phyloP scores from a whole-genome alignment of 2,113 vertebrate genomes.

The Antidorcas marsupialis region DNA sequence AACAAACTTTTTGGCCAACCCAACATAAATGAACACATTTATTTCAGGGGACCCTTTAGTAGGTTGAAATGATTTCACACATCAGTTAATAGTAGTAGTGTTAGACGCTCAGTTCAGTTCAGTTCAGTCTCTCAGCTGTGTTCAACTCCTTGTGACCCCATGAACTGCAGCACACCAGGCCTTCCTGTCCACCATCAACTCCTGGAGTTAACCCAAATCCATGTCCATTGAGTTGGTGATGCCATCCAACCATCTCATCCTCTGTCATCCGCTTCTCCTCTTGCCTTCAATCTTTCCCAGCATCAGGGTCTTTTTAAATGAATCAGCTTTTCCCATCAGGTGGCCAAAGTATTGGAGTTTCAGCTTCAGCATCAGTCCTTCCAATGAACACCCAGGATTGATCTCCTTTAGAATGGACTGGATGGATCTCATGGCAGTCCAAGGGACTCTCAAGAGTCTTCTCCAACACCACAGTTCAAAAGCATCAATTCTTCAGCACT shows the following conservation, averaged over 20 bases:
- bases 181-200: neutral
- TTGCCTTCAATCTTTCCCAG: neutral
- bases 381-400: neutral
- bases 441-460: neutral
- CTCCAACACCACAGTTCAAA: neutral
- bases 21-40: neutral
- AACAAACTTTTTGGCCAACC: neutral
- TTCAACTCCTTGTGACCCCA: neutral
- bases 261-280: neutral
- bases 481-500: fast-evolving
- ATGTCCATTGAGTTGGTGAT: neutral
- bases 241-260: neutral
- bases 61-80: neutral
- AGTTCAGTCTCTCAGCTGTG: neutral
- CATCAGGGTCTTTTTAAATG: neutral
- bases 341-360: neutral
- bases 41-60: neutral
- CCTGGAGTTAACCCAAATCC: neutral
- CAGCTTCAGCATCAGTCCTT: neutral
- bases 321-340: neutral
- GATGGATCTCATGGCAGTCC: neutral
- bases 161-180: neutral
- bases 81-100: neutral
- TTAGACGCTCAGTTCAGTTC: neutral
- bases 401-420: neutral